Evolutionary conservation across 2,888 invertebrate species (phyloP), one percentile per base, ranked within the genome.

Genomic region (Megalurothrips usitatus): DNA sequence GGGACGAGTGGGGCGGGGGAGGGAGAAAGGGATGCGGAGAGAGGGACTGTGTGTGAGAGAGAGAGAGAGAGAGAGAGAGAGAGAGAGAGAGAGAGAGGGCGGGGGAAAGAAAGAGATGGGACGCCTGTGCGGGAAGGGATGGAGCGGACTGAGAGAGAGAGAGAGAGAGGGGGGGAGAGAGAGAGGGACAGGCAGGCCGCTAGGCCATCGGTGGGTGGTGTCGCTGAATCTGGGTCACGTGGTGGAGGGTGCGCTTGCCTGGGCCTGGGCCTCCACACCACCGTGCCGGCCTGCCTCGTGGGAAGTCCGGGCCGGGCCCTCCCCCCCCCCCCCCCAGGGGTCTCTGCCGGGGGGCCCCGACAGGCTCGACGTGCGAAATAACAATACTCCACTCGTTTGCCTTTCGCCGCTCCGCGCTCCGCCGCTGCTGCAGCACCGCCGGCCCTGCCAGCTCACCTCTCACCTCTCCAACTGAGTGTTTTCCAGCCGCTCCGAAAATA

Each of bases 231-330:
- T 75, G 26, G 68, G 68, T 75, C 68, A 75, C 68, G 68, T 12
- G 23, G 68, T 75, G 68, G 68, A 26, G 68, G 68, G 68, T 75
- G 68, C 68, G 68, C 68, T n/a, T 75, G 68, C 26, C 68, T 43
- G 34, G 34, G 3, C 34, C 34, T 43, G 34, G 34, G n/a, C n/a
- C n/a, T n/a, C n/a, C n/a, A n/a, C n/a, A n/a, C n/a, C n/a, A n/a
- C n/a, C n/a, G n/a, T n/a, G n/a, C n/a, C n/a, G n/a, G 34, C 34
- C 2, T 43, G 34, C 3, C 34, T 43, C 34, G 34, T 43, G 34
- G 34, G 34, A 43, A 43, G 34, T 43, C 34, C 34, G 34, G 34
- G 34, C 34, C 34, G 34, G 34, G 34, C 34, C 34, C 34, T 43
- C 34, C 34, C 34, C 34, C 34, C 2, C 34, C 34, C 34, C 34